These are phyloP conservation scores for Parthenolecanium corni DNA, from an alignment of 2,888 invertebrate genomes.

Conservation along the genomic window DNA sequence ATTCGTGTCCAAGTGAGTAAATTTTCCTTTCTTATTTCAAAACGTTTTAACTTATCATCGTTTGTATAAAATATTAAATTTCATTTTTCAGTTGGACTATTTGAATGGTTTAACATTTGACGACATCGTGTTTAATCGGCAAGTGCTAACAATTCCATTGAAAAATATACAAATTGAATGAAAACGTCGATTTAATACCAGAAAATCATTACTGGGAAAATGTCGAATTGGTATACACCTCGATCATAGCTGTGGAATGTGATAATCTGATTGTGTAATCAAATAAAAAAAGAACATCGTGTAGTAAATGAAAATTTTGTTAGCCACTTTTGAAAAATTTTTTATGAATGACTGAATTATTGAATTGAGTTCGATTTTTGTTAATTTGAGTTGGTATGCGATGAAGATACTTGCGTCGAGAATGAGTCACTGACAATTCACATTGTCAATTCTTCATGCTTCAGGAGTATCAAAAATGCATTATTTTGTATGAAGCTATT, in stretches of 20 bases:
- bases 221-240: too few relatives aligned
- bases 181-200: neutral
- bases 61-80: neutral
- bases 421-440: too few relatives aligned
- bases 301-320: neutral
- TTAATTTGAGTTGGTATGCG: too few relatives aligned
- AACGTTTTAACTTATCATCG: neutral
- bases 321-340: neutral
- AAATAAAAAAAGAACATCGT: neutral
- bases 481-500: too few relatives aligned
- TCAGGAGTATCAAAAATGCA: too few relatives aligned
- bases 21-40: neutral
- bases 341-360: too few relatives aligned
- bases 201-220: neutral
- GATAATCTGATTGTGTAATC: too few relatives aligned
- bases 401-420: too few relatives aligned
- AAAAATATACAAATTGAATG: neutral
- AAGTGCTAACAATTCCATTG: neutral
- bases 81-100: neutral
- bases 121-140: neutral
- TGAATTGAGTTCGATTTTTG: too few relatives aligned
- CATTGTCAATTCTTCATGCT: too few relatives aligned
- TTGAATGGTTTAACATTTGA: neutral
- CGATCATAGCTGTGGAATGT: too few relatives aligned
- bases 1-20: slow-evolving; percentile 58